Evolutionary conservation across 2,113 vertebrate genomes (phyloP).

Genomic region (Athene noctua): DNA sequence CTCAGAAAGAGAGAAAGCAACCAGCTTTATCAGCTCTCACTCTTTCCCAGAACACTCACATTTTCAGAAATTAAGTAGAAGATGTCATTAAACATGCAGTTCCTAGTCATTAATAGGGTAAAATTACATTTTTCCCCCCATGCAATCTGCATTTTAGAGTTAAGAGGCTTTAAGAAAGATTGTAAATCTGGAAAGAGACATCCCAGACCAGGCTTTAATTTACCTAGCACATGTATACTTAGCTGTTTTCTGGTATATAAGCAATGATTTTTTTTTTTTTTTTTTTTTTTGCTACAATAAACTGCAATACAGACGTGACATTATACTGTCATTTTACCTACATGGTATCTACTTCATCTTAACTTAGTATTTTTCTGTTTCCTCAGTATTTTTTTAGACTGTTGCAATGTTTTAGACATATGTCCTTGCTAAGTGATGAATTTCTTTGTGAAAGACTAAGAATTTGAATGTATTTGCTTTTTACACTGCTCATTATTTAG

Average conservation of each 20-base stretch:
- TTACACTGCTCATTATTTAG: not conserved
- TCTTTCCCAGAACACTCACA: not conserved
- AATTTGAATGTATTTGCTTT: not conserved
- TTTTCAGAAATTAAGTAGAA: not conserved
- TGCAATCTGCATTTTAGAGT: not conserved
- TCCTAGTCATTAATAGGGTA: not conserved
- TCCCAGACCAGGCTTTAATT: not conserved
- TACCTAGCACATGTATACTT: not conserved
- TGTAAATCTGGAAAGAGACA: not conserved
- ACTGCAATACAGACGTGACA: not conserved
- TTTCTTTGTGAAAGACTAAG: not conserved
- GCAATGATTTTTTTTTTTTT: not conserved
- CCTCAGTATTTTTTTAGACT: not conserved
- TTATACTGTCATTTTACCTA: not conserved
- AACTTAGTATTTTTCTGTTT: not conserved
- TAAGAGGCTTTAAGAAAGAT: not conserved
- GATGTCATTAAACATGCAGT: not conserved
- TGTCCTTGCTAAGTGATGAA: not conserved
- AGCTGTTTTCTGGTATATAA: not conserved
- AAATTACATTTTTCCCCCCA: not conserved
- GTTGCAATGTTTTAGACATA: not conserved
- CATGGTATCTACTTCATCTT: not conserved
- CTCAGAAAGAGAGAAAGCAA: not conserved
- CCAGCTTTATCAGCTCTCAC: not conserved
- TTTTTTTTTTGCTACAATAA: not conserved